These are phyloP conservation scores for Thereva nobilitata DNA, from an alignment of 2,888 invertebrate species.

Conservation along the genomic window DNA sequence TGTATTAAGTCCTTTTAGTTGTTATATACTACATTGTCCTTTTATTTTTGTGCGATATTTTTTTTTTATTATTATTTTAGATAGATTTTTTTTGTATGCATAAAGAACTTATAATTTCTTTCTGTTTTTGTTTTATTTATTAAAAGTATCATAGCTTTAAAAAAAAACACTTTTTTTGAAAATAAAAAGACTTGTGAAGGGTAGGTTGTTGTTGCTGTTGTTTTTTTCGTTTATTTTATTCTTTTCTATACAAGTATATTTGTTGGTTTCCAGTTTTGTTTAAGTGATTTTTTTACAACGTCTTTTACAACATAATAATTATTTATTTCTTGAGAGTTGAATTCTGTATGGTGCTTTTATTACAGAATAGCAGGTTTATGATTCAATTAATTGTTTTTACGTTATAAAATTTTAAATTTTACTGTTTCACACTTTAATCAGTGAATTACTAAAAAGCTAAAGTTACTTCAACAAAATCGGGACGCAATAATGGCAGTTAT, in stretches of 20 bases:
- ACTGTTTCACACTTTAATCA: no score
- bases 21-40: slow-evolving; percentile 12
- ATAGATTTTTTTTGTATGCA: slow-evolving; percentile 31
- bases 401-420: no score
- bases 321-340: no score
- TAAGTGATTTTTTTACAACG: no score
- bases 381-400: no score
- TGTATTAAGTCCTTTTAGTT: slow-evolving; percentile 5
- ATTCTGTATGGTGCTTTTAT: no score
- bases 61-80: slow-evolving; percentile 13
- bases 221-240: slow-evolving; percentile 7
- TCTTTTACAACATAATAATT: no score
- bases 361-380: no score
- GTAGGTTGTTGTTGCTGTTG: slow-evolving; percentile 31
- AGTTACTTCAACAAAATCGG: no score
- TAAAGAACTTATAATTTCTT: slow-evolving; percentile 25
- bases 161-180: slow-evolving; percentile 11
- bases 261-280: no score
- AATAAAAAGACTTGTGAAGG: slow-evolving; percentile 32
- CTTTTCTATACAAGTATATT: neutral
- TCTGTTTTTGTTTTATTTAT: slow-evolving; percentile 30
- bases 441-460: no score
- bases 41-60: slow-evolving; percentile 23
- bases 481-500: no score
- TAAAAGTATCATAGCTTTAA: slow-evolving; percentile 33